phyloP scores from a whole-genome alignment of 2,888 invertebrate genomes.

The Mesorhabditis sp. region DNA sequence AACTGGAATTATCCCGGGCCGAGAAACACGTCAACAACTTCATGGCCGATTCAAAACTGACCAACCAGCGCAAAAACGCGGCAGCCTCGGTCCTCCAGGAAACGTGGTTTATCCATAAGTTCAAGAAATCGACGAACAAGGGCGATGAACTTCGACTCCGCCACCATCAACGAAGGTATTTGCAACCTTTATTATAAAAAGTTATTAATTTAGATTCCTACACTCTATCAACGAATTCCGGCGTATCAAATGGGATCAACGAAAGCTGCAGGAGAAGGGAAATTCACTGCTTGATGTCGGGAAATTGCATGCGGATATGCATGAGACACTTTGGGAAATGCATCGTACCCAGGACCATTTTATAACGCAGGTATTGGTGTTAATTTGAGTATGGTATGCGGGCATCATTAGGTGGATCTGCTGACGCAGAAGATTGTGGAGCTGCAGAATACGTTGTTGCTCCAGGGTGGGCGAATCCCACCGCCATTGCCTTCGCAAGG shows the following conservation, averaged over 20 bases:
- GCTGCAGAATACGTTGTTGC: conserved; percentile 34
- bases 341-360: conserved; percentile 56
- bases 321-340: conserved; percentile 57
- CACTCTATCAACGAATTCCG: conserved; percentile 68
- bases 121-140: conserved; percentile 49
- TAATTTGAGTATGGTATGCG: not conserved
- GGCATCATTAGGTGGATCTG: conserved; percentile 35
- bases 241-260: conserved; percentile 79
- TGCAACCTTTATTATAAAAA: not conserved
- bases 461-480: conserved; percentile 11
- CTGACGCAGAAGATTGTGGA: conserved; percentile 55
- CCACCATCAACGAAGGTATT: conserved; percentile 47
- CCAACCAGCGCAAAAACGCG: conserved; percentile 98
- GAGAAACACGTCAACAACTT: conserved; percentile 99
- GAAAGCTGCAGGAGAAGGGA: conserved; percentile 67
- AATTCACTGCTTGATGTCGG: conserved; percentile 99
- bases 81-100: conserved; percentile 97
- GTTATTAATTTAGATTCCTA: conserved; percentile 30
- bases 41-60: conserved; percentile 99
- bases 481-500: not conserved
- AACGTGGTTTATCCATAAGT: conserved; percentile 73
- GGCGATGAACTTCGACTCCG: conserved; percentile 56
- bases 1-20: conserved; percentile 89
- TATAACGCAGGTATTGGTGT: conserved; percentile 35
- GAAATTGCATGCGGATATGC: conserved; percentile 67